phyloP scores from a whole-genome alignment of 2,888 invertebrate species.

The Leptarthrus brevirostris region DNA sequence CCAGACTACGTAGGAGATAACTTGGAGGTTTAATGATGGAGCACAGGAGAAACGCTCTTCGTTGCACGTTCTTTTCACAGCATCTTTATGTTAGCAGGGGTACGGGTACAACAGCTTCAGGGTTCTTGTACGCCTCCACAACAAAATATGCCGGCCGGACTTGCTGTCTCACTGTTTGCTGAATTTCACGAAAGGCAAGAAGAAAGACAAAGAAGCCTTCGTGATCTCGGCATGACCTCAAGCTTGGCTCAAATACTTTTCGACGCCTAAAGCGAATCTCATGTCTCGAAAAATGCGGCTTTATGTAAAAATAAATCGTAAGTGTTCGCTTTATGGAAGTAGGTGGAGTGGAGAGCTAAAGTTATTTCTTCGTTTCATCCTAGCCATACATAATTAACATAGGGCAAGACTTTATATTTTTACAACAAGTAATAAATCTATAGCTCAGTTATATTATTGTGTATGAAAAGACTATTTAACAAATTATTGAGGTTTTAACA shows the following conservation, averaged over 20 bases:
- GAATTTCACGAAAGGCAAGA: constrained; percentile 30
- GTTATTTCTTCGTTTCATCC: too few relatives aligned
- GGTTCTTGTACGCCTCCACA: constrained; percentile 50
- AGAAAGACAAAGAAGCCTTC: constrained; percentile 23
- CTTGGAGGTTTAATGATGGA: constrained; percentile 36
- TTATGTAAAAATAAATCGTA: too few relatives aligned
- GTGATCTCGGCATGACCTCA: constrained; percentile 48
- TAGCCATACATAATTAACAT: too few relatives aligned
- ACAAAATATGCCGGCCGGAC: constrained; percentile 54
- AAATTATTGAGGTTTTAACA: too few relatives aligned
- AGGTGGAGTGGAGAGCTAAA: too few relatives aligned
- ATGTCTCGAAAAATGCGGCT: neutral
- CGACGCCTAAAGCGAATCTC: constrained; percentile 14
- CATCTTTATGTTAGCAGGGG: constrained; percentile 56
- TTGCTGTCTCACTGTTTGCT: constrained; percentile 49
- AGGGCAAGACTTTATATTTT: too few relatives aligned
- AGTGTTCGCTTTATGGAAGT: too few relatives aligned
- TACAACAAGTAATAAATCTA: too few relatives aligned
- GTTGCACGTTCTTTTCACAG: constrained; percentile 29
- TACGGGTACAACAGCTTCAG: constrained; percentile 59
- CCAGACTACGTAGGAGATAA: constrained; percentile 39
- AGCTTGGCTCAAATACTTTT: constrained; percentile 40
- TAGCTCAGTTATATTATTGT: too few relatives aligned
- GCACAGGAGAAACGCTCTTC: neutral
- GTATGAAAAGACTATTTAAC: too few relatives aligned